phyloP scores from a whole-genome alignment of 2,113 vertebrate genomes.

The Genyomyrus donnyi region DNA sequence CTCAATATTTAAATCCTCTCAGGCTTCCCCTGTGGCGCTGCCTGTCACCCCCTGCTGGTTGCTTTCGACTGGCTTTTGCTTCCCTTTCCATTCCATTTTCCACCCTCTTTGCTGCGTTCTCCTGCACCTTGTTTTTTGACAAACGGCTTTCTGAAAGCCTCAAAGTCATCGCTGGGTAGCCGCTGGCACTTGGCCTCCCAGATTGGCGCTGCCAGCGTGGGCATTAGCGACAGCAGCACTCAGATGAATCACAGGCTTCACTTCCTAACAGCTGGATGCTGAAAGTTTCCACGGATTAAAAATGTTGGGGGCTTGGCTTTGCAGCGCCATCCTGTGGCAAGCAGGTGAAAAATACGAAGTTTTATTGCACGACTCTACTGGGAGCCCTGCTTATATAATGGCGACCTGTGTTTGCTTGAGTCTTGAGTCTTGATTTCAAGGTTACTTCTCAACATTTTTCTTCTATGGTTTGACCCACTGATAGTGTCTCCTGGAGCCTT shows the following conservation, averaged over 20 bases:
- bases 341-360: background rate
- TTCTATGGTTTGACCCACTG: background rate
- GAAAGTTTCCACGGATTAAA: background rate
- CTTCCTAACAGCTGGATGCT: conserved; percentile 3
- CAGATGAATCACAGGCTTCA: background rate
- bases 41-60: conserved; percentile 7
- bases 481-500: background rate
- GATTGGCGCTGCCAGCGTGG: background rate
- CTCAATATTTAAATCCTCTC: background rate
- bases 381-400: background rate
- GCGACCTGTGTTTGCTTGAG: background rate
- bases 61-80: background rate
- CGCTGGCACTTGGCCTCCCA: background rate
- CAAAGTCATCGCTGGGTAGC: background rate
- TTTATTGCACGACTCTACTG: background rate
- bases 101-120: background rate
- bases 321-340: background rate
- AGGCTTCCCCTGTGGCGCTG: background rate
- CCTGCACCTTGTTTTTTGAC: background rate
- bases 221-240: background rate
- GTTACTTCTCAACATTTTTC: background rate
- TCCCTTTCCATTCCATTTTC: background rate
- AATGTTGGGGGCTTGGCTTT: background rate
- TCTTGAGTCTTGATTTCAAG: background rate
- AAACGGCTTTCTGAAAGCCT: background rate